These are phyloP conservation scores for Nymphalis polychloros DNA, from an alignment of 2,888 invertebrate species.

Conservation along the genomic window DNA sequence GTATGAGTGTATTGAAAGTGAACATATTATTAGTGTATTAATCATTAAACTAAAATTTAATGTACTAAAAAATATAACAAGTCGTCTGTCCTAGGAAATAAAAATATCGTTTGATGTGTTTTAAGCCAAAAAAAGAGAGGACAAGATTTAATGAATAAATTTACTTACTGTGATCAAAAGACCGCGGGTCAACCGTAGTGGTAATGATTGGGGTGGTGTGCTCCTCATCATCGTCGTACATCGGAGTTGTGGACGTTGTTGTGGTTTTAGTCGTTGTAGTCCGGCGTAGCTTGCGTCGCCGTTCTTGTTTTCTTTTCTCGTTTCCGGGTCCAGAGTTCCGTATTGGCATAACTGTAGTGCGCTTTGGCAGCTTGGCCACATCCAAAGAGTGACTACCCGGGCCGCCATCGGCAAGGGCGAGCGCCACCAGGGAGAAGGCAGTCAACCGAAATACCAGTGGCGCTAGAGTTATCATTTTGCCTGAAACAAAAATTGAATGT, in stretches of 20 bases:
- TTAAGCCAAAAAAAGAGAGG: no score
- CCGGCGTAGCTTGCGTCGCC: conserved; percentile 57
- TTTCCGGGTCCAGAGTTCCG: conserved; percentile 42
- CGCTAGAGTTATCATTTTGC: conserved; percentile 66
- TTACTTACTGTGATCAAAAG: conserved; percentile 72
- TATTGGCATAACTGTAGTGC: conserved; percentile 32
- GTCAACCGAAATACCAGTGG: conserved; percentile 73
- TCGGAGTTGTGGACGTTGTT: conserved; percentile 58
- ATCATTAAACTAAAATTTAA: no score
- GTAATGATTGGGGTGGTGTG: conserved; percentile 56
- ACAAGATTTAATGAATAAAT: neutral
- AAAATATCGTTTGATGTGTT: no score
- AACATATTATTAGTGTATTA: no score
- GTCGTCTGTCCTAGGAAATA: no score
- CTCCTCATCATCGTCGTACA: conserved; percentile 61
- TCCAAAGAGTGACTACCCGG: conserved; percentile 44
- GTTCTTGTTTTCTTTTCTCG: conserved; percentile 49
- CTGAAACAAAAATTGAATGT: conserved; percentile 48
- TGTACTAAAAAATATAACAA: no score
- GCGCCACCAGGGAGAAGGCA: conserved; percentile 75
- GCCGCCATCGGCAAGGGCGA: conserved; percentile 64
- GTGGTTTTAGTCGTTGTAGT: conserved; percentile 55
- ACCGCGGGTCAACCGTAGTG: conserved; percentile 67
- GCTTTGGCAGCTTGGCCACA: conserved; percentile 35
- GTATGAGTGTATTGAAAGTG: no score